Conservation (phyloP, 2,797 vertebrate genomes). For the Channallabes apus region DNA sequence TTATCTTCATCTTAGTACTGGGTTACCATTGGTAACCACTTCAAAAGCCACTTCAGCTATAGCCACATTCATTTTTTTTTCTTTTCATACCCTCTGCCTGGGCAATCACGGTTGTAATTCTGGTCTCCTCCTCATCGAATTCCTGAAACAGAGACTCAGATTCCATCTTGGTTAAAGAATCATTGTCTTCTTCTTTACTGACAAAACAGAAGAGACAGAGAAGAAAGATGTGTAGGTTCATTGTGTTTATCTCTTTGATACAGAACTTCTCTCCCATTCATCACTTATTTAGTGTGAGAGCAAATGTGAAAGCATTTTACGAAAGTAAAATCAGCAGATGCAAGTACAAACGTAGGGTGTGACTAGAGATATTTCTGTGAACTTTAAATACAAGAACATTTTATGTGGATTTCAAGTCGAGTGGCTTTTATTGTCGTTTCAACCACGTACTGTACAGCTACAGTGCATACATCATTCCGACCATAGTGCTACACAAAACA, state of each 20-base stretch:
- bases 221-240: not conserved
- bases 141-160: not conserved
- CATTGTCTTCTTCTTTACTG: slow-evolving; percentile 52
- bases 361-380: not conserved
- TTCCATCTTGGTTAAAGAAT: slow-evolving; percentile 58
- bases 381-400: not conserved
- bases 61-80: not conserved
- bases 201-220: not conserved
- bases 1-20: not conserved
- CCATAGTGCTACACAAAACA: too few relatives aligned
- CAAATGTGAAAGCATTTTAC: not conserved
- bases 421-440: too few relatives aligned
- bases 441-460: too few relatives aligned
- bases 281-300: not conserved
- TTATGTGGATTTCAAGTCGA: not conserved
- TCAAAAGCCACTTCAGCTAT: not conserved
- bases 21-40: not conserved
- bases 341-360: not conserved
- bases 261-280: not conserved
- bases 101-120: slow-evolving; percentile 79
- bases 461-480: too few relatives aligned
- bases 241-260: not conserved
- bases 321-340: not conserved
- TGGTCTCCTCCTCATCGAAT: slow-evolving; percentile 56
- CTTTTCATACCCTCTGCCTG: slow-evolving; percentile 82